Evolutionary conservation across 23 tunicate species (phyloP).

Genomic region (Styela plicata): DNA sequence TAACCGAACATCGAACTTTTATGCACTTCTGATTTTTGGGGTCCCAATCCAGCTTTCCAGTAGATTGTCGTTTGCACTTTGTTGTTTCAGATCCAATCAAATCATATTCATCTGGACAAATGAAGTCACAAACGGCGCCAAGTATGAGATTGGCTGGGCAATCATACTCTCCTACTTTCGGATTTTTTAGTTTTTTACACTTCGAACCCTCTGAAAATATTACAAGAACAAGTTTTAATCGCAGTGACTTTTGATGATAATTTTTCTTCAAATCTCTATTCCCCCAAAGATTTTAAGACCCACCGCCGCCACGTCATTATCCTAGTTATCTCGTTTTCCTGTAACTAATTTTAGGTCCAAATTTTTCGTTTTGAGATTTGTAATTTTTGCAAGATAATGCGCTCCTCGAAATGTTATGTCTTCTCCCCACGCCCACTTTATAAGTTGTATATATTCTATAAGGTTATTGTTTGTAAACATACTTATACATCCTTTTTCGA

Average conservation of each 20-base stretch:
- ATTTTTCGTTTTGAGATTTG: background rate
- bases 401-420: too few species aligned
- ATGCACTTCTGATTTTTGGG: background rate
- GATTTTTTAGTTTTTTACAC: background rate
- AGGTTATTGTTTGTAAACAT: too few species aligned
- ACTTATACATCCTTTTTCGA: background rate
- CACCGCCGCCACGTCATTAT: background rate
- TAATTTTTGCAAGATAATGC: too few species aligned
- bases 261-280: too few species aligned
- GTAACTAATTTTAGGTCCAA: background rate
- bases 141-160: background rate
- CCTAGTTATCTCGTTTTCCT: background rate
- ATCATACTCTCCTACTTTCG: background rate
- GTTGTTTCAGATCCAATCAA: background rate
- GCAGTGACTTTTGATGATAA: too few species aligned
- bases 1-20: background rate
- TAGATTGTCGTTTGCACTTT: background rate
- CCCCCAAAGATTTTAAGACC: too few species aligned
- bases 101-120: slow-evolving; percentile 7
- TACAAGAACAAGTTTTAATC: too few species aligned
- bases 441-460: too few species aligned
- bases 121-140: background rate
- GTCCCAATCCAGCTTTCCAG: background rate
- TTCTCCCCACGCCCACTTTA: too few species aligned
- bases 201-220: background rate